These are phyloP conservation scores for Lasius fuliginosus DNA, from an alignment of 2,888 invertebrate species.

Conservation along the genomic window DNA sequence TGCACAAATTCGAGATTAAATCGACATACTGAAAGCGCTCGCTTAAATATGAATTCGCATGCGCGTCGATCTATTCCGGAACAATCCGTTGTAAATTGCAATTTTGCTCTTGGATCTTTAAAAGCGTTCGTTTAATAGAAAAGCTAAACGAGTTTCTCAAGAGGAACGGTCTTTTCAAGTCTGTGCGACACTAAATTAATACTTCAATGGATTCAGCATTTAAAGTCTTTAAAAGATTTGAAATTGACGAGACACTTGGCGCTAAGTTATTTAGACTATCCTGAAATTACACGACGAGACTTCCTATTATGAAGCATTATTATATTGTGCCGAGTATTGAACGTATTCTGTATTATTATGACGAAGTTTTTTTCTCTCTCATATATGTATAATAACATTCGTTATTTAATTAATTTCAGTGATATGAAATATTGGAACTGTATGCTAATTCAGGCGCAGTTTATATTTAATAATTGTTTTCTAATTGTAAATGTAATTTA, in stretches of 20 bases:
- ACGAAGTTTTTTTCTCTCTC: not conserved
- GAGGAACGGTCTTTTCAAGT: not conserved
- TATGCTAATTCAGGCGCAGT: slow-evolving; percentile 17
- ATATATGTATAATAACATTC: not conserved
- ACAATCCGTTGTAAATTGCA: slow-evolving; percentile 30
- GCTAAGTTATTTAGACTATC: not conserved
- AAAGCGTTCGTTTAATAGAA: slow-evolving; percentile 13
- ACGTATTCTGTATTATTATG: too few relatives aligned
- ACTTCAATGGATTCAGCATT: slow-evolving; percentile 3
- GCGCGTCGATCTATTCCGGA: not conserved
- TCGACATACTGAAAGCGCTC: not conserved
- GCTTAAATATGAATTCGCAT: slow-evolving; percentile 10
- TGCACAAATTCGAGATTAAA: slow-evolving; percentile 19
- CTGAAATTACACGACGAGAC: not conserved
- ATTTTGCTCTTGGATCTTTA: not conserved
- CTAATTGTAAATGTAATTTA: slow-evolving; percentile 32
- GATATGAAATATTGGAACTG: slow-evolving; percentile 46
- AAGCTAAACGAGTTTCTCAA: slow-evolving; percentile 18
- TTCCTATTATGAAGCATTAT: not conserved
- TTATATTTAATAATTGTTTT: slow-evolving; percentile 65
- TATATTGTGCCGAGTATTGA: not conserved
- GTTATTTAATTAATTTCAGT: slow-evolving; percentile 56
- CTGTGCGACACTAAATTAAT: slow-evolving; percentile 10
- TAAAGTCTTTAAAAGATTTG: slow-evolving; percentile 6
- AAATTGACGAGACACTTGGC: not conserved